Evolutionary conservation across 2,888 invertebrate species (phyloP), one percentile per base, ranked within the genome.

Genomic region (Troides oblongomaculatus): DNA sequence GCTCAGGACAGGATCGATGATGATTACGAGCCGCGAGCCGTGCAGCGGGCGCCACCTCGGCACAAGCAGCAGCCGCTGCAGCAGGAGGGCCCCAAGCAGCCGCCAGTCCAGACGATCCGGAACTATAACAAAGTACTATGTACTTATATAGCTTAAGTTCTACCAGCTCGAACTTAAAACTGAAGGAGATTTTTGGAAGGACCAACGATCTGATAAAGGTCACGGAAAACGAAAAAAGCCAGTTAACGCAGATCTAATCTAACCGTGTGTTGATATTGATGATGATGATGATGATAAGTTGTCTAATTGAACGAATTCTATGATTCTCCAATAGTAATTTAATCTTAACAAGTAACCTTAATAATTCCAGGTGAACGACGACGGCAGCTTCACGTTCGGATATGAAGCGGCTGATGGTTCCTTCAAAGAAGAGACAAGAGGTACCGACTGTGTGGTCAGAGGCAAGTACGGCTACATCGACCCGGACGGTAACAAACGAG

Each of bases 391-490:
- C 87, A 96, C 96, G 12, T 97, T 96, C 86, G 96, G 96, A 56
- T 97, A 97, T 87, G 96, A 96, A 87, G 96, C 96, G 1, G 97
- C 96, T 17, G 97, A 97, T 79, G 97, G 97, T 1, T 96, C 96
- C 72, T 97, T 97, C 93, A 97, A 97, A 81, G 97, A 97, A 81
- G 97, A 97, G 85, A 97, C 97, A 4, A 90, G 97, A 71, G 97
- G 97, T 63, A 96, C 96, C 0, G 97, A 97, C 87, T 97, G 97
- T 84, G 96, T 97, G 0, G 97, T 97, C 7, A 94, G 97, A 71
- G 97, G 97, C 66, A 97, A 97, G 85, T 97, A 97, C 85, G 97
- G 97, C 30, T 97, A 97, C 90, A 93, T 97, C 17, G 97, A 97
- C 87, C 97, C 97, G 0, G 96, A 97, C 74, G 97, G 97, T 76